These are phyloP conservation scores for Dolichallabes microphthalmus DNA, from an alignment of 2,113 vertebrate species.

Conservation along the genomic window DNA sequence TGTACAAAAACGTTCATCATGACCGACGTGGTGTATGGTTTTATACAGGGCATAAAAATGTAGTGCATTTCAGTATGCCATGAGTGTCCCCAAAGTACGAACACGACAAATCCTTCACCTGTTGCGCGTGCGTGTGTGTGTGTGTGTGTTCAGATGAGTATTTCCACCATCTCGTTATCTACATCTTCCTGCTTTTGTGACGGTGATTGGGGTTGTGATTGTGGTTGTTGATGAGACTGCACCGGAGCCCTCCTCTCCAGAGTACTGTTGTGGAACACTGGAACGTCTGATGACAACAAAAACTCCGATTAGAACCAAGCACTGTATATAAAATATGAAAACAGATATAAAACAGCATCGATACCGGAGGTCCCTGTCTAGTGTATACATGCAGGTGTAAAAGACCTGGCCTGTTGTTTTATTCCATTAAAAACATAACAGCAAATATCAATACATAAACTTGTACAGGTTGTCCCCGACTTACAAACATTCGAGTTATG, in stretches of 20 bases:
- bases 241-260: conserved; percentile 67
- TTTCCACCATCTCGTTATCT: conserved; percentile 77
- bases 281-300: conserved; percentile 63
- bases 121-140: conserved; percentile 3
- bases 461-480: too few relatives aligned
- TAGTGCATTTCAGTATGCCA: conserved; percentile 57
- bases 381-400: background rate
- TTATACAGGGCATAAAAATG: conserved; percentile 33
- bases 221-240: conserved; percentile 61
- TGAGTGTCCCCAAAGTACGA: conserved; percentile 24
- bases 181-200: conserved; percentile 70
- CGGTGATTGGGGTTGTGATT: conserved; percentile 54
- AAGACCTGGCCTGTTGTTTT: background rate
- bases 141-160: conserved; percentile 71
- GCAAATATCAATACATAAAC: too few relatives aligned
- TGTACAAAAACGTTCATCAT: conserved; percentile 42
- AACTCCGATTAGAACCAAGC: background rate
- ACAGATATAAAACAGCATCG: background rate
- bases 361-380: background rate
- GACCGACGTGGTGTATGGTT: conserved; percentile 4
- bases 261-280: conserved; percentile 71
- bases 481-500: too few relatives aligned
- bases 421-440: too few relatives aligned
- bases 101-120: conserved; percentile 59
- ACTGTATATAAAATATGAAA: background rate